phyloP scores from a whole-genome alignment of 2,797 vertebrate species.

The Acomys russatus region DNA sequence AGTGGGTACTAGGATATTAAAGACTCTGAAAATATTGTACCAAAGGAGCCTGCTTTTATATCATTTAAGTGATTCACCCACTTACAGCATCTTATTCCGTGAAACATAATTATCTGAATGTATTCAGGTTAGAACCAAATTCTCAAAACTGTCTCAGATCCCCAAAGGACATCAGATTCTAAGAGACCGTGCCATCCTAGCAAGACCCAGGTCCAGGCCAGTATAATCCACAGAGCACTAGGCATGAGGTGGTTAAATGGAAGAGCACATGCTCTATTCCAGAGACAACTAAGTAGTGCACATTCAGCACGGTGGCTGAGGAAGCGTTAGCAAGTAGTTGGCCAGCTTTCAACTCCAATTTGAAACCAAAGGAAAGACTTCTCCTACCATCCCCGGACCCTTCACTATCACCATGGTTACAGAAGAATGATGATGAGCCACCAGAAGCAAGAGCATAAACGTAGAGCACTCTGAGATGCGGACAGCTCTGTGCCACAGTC shows the following conservation, averaged over 20 bases:
- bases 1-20: slow-evolving; percentile 40
- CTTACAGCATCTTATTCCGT: not conserved
- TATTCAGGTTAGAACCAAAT: slow-evolving; percentile 2
- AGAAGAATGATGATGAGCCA: slow-evolving; percentile 3
- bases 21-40: not conserved
- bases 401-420: not conserved
- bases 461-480: not conserved
- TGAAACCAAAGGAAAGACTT: not conserved
- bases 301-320: not conserved
- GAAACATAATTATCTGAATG: slow-evolving; percentile 20
- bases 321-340: not conserved
- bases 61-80: slow-evolving; percentile 37
- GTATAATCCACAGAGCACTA: not conserved
- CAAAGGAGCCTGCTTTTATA: slow-evolving; percentile 38
- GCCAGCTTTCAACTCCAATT: slow-evolving; percentile 3
- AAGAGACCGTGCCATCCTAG: not conserved
- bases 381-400: not conserved
- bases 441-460: not conserved
- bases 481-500: not conserved
- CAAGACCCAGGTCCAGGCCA: not conserved
- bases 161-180: not conserved
- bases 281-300: not conserved
- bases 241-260: not conserved
- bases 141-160: slow-evolving; percentile 23
- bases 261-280: not conserved